phyloP scores from a whole-genome alignment of 2,113 vertebrate species.

The Phyllopteryx taeniolatus region DNA sequence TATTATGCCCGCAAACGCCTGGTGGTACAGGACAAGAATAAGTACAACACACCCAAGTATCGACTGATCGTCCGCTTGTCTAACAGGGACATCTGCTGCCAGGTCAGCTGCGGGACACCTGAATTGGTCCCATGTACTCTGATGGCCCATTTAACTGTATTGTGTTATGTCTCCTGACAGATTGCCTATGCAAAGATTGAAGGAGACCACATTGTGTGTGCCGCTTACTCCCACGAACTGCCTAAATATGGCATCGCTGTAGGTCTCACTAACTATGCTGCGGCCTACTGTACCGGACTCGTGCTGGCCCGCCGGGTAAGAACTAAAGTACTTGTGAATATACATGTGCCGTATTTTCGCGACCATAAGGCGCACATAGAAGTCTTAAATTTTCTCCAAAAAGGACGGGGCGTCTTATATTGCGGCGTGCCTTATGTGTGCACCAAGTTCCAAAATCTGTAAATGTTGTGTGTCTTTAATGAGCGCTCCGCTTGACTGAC shows the following conservation, averaged over 20 bases:
- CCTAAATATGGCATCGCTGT: slow-evolving; percentile 91
- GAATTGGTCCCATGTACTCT: too few species aligned
- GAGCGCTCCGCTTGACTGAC: too few species aligned
- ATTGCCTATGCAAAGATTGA: slow-evolving; percentile 97
- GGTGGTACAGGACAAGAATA: slow-evolving; percentile 98
- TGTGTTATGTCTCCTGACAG: slow-evolving; percentile 57
- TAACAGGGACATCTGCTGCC: slow-evolving; percentile 97
- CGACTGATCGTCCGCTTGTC: slow-evolving; percentile 94
- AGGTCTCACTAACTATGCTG: slow-evolving; percentile 95
- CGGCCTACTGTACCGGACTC: slow-evolving; percentile 94
- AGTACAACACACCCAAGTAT: slow-evolving; percentile 98
- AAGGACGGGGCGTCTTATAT: too few species aligned
- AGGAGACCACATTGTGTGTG: slow-evolving; percentile 93
- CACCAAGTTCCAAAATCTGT: too few species aligned
- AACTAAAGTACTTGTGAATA: not conserved
- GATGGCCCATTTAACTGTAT: not conserved
- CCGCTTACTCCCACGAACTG: slow-evolving; percentile 93
- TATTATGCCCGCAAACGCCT: slow-evolving; percentile 93
- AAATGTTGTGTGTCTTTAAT: not conserved
- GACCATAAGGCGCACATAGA: too few species aligned
- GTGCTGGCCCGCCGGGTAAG: slow-evolving; percentile 93
- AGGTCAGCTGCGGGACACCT: slow-evolving; percentile 72
- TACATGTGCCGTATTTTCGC: too few species aligned
- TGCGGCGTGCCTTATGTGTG: too few species aligned
- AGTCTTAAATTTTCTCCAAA: too few species aligned